Evolutionary conservation across 2,888 invertebrate species (phyloP).

Genomic region (Acanthosepion lycidas): DNA sequence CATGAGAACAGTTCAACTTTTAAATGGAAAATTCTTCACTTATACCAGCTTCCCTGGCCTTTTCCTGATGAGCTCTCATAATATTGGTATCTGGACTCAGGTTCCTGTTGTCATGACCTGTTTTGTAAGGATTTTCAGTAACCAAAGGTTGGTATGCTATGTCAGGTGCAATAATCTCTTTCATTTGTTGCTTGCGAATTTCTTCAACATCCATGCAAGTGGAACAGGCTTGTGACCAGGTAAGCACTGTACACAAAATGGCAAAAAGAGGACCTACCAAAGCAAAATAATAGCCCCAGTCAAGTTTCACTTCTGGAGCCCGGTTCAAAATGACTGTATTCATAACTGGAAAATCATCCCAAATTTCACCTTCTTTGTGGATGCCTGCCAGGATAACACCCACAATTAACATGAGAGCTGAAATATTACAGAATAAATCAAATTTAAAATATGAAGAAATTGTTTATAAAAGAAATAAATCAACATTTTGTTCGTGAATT

Average conservation of each 20-base stretch:
- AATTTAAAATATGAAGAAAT: not conserved
- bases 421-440: not conserved
- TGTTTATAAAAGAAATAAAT: not conserved
- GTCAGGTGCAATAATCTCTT: not conserved
- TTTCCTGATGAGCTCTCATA: not conserved
- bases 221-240: conserved; percentile 43
- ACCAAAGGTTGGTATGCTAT: conserved; percentile 43
- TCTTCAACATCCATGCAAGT: conserved; percentile 41
- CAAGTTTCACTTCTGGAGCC: not conserved
- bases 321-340: conserved; percentile 38
- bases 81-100: not conserved
- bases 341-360: conserved; percentile 47
- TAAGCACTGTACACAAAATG: conserved; percentile 38
- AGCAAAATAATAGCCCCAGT: conserved; percentile 46
- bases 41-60: not conserved
- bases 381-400: conserved; percentile 40
- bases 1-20: not conserved
- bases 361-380: conserved; percentile 41
- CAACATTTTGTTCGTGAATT: too few species aligned
- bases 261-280: conserved; percentile 23
- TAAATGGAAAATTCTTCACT: not conserved
- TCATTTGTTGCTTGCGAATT: conserved; percentile 37
- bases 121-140: not conserved
- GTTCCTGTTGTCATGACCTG: not conserved
- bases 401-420: conserved; percentile 12